Conservation (phyloP, 2,888 invertebrate genomes). For the Oscheius sp. region DNA sequence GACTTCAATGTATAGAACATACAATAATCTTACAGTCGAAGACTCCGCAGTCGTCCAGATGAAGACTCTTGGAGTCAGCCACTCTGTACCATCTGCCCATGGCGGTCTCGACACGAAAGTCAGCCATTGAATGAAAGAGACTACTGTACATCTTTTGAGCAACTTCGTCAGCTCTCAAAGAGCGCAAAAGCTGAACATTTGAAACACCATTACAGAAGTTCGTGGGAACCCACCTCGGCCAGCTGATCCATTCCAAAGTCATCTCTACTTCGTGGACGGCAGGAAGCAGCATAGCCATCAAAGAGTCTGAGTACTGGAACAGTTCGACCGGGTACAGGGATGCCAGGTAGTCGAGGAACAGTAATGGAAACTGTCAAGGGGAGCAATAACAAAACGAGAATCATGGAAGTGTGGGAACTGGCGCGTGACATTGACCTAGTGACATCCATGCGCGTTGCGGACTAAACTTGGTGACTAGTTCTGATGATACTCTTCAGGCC, state of each 20-base stretch:
- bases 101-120: constrained; percentile 65
- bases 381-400: constrained; percentile 5
- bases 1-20: neutral
- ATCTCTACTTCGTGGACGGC: constrained; percentile 51
- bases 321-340: constrained; percentile 65
- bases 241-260: constrained; percentile 63
- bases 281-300: constrained; percentile 66
- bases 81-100: constrained; percentile 71
- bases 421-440: constrained; percentile 27
- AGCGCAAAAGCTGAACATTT: constrained; percentile 61
- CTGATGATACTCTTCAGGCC: neutral
- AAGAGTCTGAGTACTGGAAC: constrained; percentile 66
- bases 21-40: constrained; percentile 60
- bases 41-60: constrained; percentile 66
- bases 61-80: constrained; percentile 69
- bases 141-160: constrained; percentile 66
- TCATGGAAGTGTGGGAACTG: constrained; percentile 12
- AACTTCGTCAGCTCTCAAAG: constrained; percentile 68
- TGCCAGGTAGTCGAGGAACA: constrained; percentile 39
- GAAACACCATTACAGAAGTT: too few species aligned
- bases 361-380: neutral
- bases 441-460: constrained; percentile 17
- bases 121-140: constrained; percentile 68
- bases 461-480: neutral
- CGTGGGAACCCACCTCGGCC: constrained; percentile 46